phyloP scores from a whole-genome alignment of 2,888 invertebrate species.

The Tupiocoris notatus region DNA sequence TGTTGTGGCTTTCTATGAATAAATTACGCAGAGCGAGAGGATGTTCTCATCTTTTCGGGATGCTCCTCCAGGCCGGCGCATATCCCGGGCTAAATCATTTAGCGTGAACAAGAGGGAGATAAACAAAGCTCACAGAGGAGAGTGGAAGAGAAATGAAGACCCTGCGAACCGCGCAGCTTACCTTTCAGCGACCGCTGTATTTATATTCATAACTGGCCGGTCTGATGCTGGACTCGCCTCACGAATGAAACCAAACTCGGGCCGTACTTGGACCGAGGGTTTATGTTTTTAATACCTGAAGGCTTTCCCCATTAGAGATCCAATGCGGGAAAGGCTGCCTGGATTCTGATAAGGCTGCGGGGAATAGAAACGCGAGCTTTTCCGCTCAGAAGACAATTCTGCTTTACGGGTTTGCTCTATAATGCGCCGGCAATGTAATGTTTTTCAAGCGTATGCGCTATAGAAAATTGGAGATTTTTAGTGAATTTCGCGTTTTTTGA shows the following conservation, averaged over 20 bases:
- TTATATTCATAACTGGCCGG: neutral
- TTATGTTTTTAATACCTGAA: conserved; percentile 43
- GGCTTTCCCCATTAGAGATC: conserved; percentile 23
- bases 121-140: neutral
- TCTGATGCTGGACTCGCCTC: neutral
- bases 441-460: too few relatives aligned
- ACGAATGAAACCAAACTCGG: neutral
- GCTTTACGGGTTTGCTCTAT: too few relatives aligned
- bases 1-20: neutral
- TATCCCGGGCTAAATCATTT: neutral
- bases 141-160: neutral
- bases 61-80: neutral
- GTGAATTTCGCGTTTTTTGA: too few relatives aligned
- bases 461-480: too few relatives aligned
- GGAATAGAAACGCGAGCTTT: neutral
- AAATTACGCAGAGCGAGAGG: neutral
- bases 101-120: conserved; percentile 2
- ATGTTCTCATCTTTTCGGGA: neutral
- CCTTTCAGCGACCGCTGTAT: neutral
- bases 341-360: neutral
- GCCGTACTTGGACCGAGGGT: neutral
- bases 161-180: neutral
- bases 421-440: too few relatives aligned
- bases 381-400: neutral
- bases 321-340: neutral